Conservation (phyloP, 2,797 vertebrate species). For the Poeciliopsis paucimaculata region DNA sequence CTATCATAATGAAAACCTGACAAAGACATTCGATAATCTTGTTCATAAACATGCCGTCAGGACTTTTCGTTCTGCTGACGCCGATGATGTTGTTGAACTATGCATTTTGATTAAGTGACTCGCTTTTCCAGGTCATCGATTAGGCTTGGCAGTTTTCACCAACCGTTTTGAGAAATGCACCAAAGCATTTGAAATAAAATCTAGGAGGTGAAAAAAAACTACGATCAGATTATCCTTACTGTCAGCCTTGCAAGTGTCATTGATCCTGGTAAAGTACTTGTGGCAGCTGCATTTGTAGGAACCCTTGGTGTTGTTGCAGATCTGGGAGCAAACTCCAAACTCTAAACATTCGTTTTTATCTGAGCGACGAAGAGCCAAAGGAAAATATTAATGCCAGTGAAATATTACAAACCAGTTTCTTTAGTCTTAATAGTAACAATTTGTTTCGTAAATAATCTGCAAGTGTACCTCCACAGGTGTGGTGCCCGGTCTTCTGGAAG, state of each 20-base stretch:
- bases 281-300: slow-evolving; percentile 92
- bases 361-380: slow-evolving; percentile 53
- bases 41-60: not conserved
- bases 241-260: slow-evolving; percentile 94
- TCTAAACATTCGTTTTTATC: slow-evolving; percentile 93
- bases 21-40: not conserved
- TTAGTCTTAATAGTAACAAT: not conserved
- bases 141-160: not conserved
- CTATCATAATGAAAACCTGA: not conserved
- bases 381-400: slow-evolving; percentile 30
- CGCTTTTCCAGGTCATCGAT: not conserved
- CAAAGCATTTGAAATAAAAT: not conserved
- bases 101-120: not conserved
- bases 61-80: not conserved
- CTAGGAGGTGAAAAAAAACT: not conserved
- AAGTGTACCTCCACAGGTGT: slow-evolving; percentile 87
- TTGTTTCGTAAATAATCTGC: not conserved
- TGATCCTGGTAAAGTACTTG: slow-evolving; percentile 91
- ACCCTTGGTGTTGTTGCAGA: slow-evolving; percentile 98
- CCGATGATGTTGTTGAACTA: not conserved
- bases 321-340: slow-evolving; percentile 92
- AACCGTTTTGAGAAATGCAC: not conserved
- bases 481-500: slow-evolving; percentile 89
- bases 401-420: not conserved
- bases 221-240: slow-evolving; percentile 71